phyloP scores from a whole-genome alignment of 2,797 vertebrate species.

The Epinephelus awoara region DNA sequence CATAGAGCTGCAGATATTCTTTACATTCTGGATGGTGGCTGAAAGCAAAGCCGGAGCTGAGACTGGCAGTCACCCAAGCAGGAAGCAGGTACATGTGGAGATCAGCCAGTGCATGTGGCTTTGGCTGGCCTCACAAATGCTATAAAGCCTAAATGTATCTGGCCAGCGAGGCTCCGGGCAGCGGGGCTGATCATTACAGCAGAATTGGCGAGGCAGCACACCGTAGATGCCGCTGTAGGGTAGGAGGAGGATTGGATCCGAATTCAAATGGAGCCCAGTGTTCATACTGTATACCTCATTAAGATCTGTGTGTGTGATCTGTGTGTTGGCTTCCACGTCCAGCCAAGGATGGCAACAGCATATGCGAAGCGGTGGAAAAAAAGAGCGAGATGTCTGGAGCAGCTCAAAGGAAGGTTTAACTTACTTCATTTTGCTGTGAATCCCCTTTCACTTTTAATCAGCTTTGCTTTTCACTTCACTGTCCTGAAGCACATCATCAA shows the following conservation, averaged over 20 bases:
- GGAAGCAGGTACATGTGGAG: slow-evolving; percentile 52
- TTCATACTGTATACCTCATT: slow-evolving; percentile 63
- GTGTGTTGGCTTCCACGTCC: slow-evolving; percentile 9
- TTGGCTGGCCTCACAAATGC: slow-evolving; percentile 40
- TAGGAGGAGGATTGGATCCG: slow-evolving; percentile 31
- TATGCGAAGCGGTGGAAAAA: slow-evolving; percentile 22
- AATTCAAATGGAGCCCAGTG: slow-evolving; percentile 35
- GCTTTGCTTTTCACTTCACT: slow-evolving; percentile 27
- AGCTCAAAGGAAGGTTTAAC: slow-evolving; percentile 25
- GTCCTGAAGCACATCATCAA: slow-evolving; percentile 3
- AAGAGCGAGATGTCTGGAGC: slow-evolving; percentile 10
- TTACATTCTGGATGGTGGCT: slow-evolving; percentile 33
- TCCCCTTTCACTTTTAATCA: slow-evolving; percentile 32
- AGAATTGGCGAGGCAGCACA: slow-evolving; percentile 27
- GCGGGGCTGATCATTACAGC: slow-evolving; percentile 43
- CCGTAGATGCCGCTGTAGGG: slow-evolving; percentile 19
- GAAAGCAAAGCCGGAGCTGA: slow-evolving; percentile 32
- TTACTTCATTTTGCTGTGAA: slow-evolving; percentile 26
- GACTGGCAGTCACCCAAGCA: slow-evolving; percentile 56
- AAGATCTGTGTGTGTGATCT: slow-evolving; percentile 53
- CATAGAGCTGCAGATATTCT: slow-evolving; percentile 17
- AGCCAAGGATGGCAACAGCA: slow-evolving; percentile 20
- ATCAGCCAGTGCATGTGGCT: slow-evolving; percentile 36
- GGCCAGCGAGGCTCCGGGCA: slow-evolving; percentile 28
- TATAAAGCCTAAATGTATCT: slow-evolving; percentile 49